Evolutionary conservation across 1,140 invertebrate species (phyloP).

Genomic region (Atta cephalotes): DNA sequence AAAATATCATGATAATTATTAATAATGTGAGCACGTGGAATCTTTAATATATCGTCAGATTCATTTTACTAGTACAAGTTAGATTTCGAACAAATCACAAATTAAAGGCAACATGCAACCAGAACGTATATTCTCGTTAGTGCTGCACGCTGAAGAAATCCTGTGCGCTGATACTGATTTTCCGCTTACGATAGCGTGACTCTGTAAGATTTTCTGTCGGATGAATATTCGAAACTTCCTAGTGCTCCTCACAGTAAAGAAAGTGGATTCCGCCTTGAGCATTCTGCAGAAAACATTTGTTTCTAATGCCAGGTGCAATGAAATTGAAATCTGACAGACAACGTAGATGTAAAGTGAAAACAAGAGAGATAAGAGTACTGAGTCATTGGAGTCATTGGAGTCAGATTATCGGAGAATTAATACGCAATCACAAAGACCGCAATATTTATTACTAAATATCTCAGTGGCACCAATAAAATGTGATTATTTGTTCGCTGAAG

Average conservation of each 20-base stretch:
- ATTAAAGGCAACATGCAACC: background rate
- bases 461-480: background rate
- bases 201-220: constrained; percentile 26
- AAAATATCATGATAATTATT: too few species aligned
- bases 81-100: background rate
- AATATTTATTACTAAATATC: background rate
- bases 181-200: constrained; percentile 37
- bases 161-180: constrained; percentile 20
- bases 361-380: background rate
- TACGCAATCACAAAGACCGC: background rate
- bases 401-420: constrained; percentile 8
- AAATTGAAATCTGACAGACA: constrained; percentile 16
- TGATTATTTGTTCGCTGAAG: background rate
- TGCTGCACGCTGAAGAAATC: constrained; percentile 3
- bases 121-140: constrained; percentile 19
- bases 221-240: constrained; percentile 50
- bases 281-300: constrained; percentile 27
- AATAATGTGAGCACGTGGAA: background rate
- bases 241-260: constrained; percentile 2
- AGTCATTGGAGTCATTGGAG: background rate
- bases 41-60: background rate
- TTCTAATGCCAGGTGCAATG: constrained; percentile 1
- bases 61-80: background rate
- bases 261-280: constrained; percentile 29
- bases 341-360: constrained; percentile 1